A percentile compares a stretch with the other conserved stretches of the same genome.
phyloP scores from a whole-genome alignment of 2,888 invertebrate species.

The Empis livida region DNA sequence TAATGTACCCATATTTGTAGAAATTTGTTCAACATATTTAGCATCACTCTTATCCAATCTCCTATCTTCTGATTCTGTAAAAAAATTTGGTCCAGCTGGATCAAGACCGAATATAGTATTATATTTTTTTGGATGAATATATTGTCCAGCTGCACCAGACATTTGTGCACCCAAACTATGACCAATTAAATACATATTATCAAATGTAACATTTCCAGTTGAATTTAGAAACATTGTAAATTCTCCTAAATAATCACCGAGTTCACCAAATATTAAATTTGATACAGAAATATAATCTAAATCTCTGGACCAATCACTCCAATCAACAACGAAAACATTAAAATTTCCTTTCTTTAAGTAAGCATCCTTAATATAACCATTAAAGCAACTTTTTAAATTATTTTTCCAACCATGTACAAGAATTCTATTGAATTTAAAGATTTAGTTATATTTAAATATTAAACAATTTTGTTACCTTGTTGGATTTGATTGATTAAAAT shows the following conservation, averaged over 20 bases:
- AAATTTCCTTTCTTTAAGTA: constrained; percentile 21
- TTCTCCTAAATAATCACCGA: constrained; percentile 22
- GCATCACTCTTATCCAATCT: constrained; percentile 33
- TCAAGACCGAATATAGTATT: constrained; percentile 32
- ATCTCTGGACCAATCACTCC: constrained; percentile 22
- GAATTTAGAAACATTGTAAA: constrained; percentile 26
- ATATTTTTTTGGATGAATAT: constrained; percentile 17
- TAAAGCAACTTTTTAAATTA: constrained; percentile 24
- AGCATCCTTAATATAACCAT: constrained; percentile 24
- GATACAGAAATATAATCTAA: constrained; percentile 21
- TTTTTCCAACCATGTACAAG: constrained; percentile 32
- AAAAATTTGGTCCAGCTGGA: constrained; percentile 33
- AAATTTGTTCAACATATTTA: constrained; percentile 31
- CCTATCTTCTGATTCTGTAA: constrained; percentile 19
- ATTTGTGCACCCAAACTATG: constrained; percentile 37
- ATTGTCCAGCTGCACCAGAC: constrained; percentile 32
- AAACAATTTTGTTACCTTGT: not conserved
- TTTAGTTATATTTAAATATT: not conserved
- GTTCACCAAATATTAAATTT: constrained; percentile 22
- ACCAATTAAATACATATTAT: constrained; percentile 30
- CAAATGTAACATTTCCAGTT: constrained; percentile 18
- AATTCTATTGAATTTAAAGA: constrained; percentile 14
- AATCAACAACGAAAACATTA: constrained; percentile 29
- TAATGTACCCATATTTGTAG: not conserved
- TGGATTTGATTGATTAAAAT: not conserved